phyloP scores from a whole-genome alignment of 2,888 invertebrate genomes.

The Conus canariensis region DNA sequence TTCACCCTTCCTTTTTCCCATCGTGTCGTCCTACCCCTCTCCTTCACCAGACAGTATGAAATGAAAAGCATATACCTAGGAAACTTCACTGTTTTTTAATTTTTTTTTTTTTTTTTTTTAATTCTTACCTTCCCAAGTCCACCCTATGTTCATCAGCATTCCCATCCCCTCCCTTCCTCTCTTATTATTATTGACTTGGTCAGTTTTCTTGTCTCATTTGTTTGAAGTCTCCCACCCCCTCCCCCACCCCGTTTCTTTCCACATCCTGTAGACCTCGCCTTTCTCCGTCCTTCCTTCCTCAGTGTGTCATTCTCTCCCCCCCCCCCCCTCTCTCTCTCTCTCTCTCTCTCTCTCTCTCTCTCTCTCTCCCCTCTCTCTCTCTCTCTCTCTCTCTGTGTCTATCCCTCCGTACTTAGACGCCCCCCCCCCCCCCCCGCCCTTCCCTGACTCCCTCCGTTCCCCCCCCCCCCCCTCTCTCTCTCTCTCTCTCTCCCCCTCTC shows the following conservation, averaged over 20 bases:
- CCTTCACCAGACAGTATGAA: background rate
- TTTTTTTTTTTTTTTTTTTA: background rate
- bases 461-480: constrained; percentile 1
- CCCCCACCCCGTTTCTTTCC: background rate
- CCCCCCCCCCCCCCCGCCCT: background rate
- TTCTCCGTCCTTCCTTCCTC: background rate
- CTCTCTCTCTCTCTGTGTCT: constrained; percentile 13
- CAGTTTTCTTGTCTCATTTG: background rate
- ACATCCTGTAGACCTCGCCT: background rate
- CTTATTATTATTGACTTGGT: background rate
- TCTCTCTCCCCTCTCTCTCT: constrained; percentile 34
- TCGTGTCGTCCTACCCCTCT: background rate
- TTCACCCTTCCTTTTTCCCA: background rate
- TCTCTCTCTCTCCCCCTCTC: background rate
- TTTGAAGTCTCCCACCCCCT: background rate
- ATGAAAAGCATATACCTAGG: background rate
- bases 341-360: constrained; percentile 35
- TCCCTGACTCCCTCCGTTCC: background rate
- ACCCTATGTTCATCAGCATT: background rate
- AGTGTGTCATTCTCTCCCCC: background rate
- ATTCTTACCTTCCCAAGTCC: background rate
- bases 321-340: background rate
- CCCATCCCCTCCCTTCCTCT: background rate
- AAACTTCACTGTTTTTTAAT: background rate
- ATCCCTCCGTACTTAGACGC: too few species aligned